phyloP scores from a whole-genome alignment of 2,113 vertebrate genomes.

The Peromyscus maniculatus region DNA sequence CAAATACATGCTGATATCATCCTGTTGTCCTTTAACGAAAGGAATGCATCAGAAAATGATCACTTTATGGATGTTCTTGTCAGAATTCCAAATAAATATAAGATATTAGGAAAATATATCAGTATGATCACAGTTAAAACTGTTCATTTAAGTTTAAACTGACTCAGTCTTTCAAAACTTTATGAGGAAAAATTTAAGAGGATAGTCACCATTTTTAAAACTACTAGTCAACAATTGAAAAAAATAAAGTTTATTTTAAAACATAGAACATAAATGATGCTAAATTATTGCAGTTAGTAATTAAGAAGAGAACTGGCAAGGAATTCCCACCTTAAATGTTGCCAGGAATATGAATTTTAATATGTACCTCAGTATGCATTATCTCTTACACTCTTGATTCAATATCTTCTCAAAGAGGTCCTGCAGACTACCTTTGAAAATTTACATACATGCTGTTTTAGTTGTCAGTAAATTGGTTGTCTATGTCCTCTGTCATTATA shows the following conservation, averaged over 20 bases:
- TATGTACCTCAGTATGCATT: background rate
- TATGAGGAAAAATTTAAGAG: background rate
- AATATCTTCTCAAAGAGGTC: background rate
- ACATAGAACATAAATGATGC: background rate
- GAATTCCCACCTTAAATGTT: background rate
- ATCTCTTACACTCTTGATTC: background rate
- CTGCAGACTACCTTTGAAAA: background rate
- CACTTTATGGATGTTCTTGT: background rate
- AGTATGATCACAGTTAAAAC: background rate
- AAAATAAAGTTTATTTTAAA: background rate
- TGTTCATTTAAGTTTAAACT: background rate
- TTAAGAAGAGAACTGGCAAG: background rate
- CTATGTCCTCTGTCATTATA: background rate
- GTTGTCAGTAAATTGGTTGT: background rate
- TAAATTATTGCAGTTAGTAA: background rate
- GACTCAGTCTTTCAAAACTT: background rate
- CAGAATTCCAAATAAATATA: background rate
- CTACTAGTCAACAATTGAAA: background rate
- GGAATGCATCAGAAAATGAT: background rate
- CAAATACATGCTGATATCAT: background rate
- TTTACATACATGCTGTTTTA: background rate
- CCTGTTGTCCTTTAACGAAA: no score
- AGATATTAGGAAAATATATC: background rate
- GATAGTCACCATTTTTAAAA: background rate
- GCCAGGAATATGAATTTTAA: background rate